Evolutionary conservation across 2,113 vertebrate genomes (phyloP).

Genomic region (Pteropus alecto): DNA sequence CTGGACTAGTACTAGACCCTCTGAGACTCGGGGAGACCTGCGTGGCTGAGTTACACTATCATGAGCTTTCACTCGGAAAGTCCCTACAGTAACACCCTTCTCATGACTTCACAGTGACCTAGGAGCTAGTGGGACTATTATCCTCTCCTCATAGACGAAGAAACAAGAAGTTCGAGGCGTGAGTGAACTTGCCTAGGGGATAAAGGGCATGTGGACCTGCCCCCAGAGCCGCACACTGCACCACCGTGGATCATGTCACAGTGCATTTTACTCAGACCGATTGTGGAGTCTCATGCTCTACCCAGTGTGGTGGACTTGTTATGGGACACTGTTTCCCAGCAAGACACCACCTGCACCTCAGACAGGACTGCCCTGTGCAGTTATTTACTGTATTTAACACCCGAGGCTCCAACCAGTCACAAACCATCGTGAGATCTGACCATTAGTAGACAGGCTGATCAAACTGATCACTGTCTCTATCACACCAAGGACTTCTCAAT

Average conservation of each 20-base stretch:
- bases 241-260: neutral
- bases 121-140: neutral
- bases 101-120: neutral
- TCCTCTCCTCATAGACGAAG: neutral
- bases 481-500: neutral
- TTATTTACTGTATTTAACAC: neutral
- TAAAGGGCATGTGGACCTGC: neutral
- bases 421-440: neutral
- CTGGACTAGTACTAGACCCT: neutral
- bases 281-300: neutral
- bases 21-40: neutral
- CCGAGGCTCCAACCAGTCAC: neutral
- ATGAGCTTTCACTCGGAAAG: neutral
- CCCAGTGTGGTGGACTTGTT: neutral
- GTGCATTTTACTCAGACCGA: neutral
- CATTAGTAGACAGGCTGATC: neutral
- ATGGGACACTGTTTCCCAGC: neutral
- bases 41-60: neutral
- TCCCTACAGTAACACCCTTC: neutral
- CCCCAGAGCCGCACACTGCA: neutral
- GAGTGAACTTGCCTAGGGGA: neutral
- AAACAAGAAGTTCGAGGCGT: neutral
- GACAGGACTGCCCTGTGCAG: neutral
- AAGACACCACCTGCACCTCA: accelerated
- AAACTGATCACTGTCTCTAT: neutral